phyloP scores from a whole-genome alignment of 2,888 invertebrate genomes.

The Epirrhoe alternata region DNA sequence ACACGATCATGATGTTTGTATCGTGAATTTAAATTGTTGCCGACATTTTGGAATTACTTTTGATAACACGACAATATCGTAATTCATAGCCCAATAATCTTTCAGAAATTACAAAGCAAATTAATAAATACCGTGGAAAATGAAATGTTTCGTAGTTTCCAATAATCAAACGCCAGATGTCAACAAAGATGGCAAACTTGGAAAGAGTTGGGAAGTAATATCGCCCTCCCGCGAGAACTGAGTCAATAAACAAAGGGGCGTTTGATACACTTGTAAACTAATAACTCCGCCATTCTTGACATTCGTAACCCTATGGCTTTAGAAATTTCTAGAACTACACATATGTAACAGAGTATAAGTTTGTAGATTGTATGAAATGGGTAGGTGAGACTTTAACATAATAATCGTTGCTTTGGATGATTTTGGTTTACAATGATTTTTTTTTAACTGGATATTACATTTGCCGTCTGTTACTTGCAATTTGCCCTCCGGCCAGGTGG shows the following conservation, averaged over 20 bases:
- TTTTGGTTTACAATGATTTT: too few species aligned
- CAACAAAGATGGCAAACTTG: conserved; percentile 82
- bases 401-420: too few species aligned
- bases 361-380: too few species aligned
- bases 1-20: too few species aligned
- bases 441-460: too few species aligned
- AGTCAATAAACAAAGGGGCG: conserved; percentile 82
- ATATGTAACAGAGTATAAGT: too few species aligned
- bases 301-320: conserved; percentile 52
- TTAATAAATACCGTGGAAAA: conserved; percentile 60
- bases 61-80: conserved; percentile 13
- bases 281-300: conserved; percentile 71
- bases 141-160: conserved; percentile 68
- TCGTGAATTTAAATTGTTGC: neutral
- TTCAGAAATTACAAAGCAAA: conserved; percentile 56
- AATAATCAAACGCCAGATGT: conserved; percentile 81
- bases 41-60: neutral
- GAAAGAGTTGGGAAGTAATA: conserved; percentile 83
- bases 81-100: conserved; percentile 45
- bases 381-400: too few species aligned
- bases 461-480: too few species aligned
- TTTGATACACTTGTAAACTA: conserved; percentile 85
- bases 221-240: conserved; percentile 60
- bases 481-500: too few species aligned
- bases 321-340: conserved; percentile 21